phyloP scores from a whole-genome alignment of 2,113 vertebrate species.

The Esox niger region DNA sequence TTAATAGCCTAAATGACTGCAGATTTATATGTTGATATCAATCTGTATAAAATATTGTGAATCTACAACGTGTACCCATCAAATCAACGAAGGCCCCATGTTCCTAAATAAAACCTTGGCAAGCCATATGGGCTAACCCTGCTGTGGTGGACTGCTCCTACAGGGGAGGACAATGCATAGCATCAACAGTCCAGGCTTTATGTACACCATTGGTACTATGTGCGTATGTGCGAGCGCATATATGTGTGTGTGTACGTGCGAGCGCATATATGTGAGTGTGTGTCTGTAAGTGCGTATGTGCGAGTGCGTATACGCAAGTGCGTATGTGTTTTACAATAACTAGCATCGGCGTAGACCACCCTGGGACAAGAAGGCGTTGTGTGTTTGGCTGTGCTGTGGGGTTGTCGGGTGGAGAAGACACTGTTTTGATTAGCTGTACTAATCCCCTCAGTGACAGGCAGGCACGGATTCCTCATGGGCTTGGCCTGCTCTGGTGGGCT shows the following conservation, averaged over 20 bases:
- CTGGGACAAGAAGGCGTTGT: conserved; percentile 1
- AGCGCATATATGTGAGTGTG: not conserved
- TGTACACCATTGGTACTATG: too few species aligned
- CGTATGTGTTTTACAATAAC: conserved; percentile 23
- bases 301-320: not conserved
- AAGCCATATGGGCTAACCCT: too few species aligned
- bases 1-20: too few species aligned
- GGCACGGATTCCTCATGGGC: conserved; percentile 50
- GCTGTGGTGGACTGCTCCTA: too few species aligned
- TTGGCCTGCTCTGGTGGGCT: conserved; percentile 50
- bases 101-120: too few species aligned
- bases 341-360: conserved; percentile 44
- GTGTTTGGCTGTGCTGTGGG: conserved; percentile 29
- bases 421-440: conserved; percentile 57
- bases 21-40: too few species aligned
- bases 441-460: conserved; percentile 48
- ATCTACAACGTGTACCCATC: too few species aligned
- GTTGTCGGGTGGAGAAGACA: conserved; percentile 43
- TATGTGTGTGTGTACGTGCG: conserved; percentile 6
- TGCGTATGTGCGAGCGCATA: too few species aligned
- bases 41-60: too few species aligned
- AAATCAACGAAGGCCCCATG: too few species aligned
- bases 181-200: too few species aligned
- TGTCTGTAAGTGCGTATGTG: not conserved
- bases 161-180: too few species aligned